Conservation (phyloP, 30 jellyfish, hydroid and myxozoan species). For the Sanderia malayensis region DNA sequence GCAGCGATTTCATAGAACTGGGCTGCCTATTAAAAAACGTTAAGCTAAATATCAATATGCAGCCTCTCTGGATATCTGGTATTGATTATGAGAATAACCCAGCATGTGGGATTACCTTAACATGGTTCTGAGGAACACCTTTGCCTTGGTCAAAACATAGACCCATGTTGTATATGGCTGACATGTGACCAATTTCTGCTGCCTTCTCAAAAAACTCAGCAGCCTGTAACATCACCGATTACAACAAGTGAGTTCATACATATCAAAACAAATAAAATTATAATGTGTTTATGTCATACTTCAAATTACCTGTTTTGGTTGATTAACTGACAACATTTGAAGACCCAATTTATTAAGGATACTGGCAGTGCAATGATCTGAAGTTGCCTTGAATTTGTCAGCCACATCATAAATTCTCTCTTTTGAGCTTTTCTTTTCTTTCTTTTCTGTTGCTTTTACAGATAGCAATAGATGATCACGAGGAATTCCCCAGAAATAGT, state of each 20-base stretch:
- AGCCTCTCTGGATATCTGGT: too few species aligned
- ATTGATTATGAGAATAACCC: too few species aligned
- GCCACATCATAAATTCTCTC: too few species aligned
- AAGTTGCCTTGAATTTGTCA: constrained; percentile 19
- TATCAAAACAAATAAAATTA: too few species aligned
- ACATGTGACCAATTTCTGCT: constrained; percentile 47
- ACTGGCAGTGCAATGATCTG: constrained; percentile 65
- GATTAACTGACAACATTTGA: constrained; percentile 28
- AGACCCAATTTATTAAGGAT: constrained; percentile 49
- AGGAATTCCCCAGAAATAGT: constrained; percentile 37
- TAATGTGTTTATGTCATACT: too few species aligned
- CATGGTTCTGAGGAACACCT: constrained; percentile 47
- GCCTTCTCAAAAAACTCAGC: constrained; percentile 34
- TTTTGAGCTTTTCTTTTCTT: not conserved
- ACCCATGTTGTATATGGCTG: constrained; percentile 64
- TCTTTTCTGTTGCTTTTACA: constrained; percentile 43
- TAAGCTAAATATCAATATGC: too few species aligned
- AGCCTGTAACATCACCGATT: constrained; percentile 34
- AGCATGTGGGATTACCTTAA: constrained; percentile 22
- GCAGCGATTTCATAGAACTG: constrained; percentile 50
- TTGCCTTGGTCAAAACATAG: constrained; percentile 72
- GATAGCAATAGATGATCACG: constrained; percentile 40
- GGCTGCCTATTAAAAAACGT: constrained; percentile 25
- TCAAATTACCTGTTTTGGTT: constrained; percentile 46
- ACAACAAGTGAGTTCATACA: too few species aligned